phyloP scores from a whole-genome alignment of 2,113 vertebrate genomes.

The Geococcyx californianus region DNA sequence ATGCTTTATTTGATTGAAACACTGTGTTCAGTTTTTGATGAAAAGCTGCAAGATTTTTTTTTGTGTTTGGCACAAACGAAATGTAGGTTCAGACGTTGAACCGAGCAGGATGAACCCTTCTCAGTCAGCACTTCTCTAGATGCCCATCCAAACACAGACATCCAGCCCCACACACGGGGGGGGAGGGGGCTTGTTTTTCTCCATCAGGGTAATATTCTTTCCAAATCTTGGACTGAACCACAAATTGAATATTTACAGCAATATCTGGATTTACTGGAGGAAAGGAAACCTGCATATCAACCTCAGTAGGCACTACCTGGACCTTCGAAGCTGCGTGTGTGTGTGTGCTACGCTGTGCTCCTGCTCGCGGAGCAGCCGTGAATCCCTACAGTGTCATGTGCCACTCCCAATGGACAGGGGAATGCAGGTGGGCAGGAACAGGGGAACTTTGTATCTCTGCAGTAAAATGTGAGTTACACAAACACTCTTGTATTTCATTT shows the following conservation, averaged over 20 bases:
- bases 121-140: rapidly evolving
- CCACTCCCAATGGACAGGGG: rapidly evolving
- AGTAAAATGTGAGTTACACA: no score
- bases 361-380: rapidly evolving
- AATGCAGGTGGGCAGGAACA: rapidly evolving
- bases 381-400: rapidly evolving
- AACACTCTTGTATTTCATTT: neutral
- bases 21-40: no score
- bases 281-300: rapidly evolving
- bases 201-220: rapidly evolving
- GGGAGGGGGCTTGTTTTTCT: neutral
- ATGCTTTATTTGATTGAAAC: neutral
- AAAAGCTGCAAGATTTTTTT: neutral
- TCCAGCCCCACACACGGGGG: no score
- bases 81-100: rapidly evolving
- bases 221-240: rapidly evolving
- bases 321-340: neutral
- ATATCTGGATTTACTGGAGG: neutral
- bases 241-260: neutral
- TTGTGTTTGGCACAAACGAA: rapidly evolving
- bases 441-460: rapidly evolving
- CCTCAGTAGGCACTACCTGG: neutral
- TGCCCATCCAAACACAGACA: rapidly evolving
- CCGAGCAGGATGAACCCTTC: rapidly evolving
- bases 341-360: rapidly evolving